phyloP scores from a whole-genome alignment of 2,888 invertebrate genomes.

The Labia minor region DNA sequence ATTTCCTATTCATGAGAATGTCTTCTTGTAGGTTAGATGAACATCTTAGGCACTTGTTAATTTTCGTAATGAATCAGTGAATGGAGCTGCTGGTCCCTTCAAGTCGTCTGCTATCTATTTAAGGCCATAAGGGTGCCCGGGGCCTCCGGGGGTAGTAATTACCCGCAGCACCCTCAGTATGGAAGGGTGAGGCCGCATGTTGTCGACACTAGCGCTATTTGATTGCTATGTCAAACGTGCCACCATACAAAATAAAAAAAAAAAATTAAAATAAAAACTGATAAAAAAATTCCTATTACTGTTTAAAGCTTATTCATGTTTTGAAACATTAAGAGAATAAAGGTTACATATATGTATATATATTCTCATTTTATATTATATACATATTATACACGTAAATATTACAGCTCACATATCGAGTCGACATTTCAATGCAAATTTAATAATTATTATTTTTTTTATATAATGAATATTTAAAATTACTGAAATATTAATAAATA shows the following conservation, averaged over 20 bases:
- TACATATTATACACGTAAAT: too few species aligned
- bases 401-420: too few species aligned
- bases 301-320: neutral
- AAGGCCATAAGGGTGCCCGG: neutral
- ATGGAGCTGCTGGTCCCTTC: neutral
- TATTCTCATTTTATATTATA: too few species aligned
- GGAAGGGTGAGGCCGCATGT: neutral
- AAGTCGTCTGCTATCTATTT: neutral
- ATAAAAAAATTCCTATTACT: neutral
- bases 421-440: too few species aligned
- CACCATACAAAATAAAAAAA: slow-evolving; percentile 5
- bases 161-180: neutral
- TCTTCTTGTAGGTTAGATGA: neutral
- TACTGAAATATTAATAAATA: too few species aligned
- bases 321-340: too few species aligned
- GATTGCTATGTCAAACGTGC: slow-evolving; percentile 13
- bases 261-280: neutral
- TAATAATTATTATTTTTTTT: too few species aligned
- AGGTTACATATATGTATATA: too few species aligned
- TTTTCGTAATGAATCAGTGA: neutral
- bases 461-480: too few species aligned
- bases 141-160: neutral
- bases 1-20: neutral
- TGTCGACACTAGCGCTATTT: neutral
- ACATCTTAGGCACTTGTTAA: slow-evolving; percentile 1